Conservation (phyloP, 1,140 invertebrate genomes). For the Panulirus ornatus region DNA sequence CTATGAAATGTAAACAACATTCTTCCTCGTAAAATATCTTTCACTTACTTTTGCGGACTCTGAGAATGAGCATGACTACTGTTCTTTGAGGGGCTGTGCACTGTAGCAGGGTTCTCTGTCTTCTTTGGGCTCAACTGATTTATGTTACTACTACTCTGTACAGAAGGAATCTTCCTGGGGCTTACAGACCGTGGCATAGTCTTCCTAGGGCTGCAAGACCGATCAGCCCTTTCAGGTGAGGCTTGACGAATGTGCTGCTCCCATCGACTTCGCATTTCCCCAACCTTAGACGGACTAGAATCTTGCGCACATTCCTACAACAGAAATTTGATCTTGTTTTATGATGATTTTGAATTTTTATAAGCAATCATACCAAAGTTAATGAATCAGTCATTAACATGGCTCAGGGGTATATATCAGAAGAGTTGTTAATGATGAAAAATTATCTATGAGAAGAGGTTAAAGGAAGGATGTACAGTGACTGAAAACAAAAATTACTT, state of each 20-base stretch:
- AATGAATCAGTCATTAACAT: too few relatives aligned
- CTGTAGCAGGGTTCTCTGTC: neutral
- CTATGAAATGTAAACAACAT: too few relatives aligned
- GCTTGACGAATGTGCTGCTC: conserved; percentile 73
- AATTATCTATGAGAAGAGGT: too few relatives aligned
- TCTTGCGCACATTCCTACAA: conserved; percentile 32
- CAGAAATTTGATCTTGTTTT: too few relatives aligned
- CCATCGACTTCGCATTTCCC: conserved; percentile 69
- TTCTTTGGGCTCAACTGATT: conserved; percentile 10
- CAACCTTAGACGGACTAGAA: conserved; percentile 68
- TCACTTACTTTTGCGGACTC: conserved; percentile 22
- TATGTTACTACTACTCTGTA: neutral
- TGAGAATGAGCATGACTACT: neutral
- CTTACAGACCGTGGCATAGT: neutral
- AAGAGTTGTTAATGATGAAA: too few relatives aligned
- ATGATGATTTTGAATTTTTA: too few relatives aligned
- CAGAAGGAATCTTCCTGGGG: conserved; percentile 24
- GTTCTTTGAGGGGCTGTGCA: neutral
- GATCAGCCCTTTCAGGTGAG: conserved; percentile 66
- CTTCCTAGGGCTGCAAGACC: conserved; percentile 68
- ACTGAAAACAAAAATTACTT: too few relatives aligned
- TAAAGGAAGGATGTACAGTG: too few relatives aligned
- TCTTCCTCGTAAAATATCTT: too few relatives aligned
- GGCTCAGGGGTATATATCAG: too few relatives aligned
- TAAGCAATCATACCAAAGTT: too few relatives aligned